Percentiles rank a stretch among this genome's conserved stretches.
Evolutionary conservation across 2,113 vertebrate species (phyloP).

Genomic region (Eolophus roseicapilla): DNA sequence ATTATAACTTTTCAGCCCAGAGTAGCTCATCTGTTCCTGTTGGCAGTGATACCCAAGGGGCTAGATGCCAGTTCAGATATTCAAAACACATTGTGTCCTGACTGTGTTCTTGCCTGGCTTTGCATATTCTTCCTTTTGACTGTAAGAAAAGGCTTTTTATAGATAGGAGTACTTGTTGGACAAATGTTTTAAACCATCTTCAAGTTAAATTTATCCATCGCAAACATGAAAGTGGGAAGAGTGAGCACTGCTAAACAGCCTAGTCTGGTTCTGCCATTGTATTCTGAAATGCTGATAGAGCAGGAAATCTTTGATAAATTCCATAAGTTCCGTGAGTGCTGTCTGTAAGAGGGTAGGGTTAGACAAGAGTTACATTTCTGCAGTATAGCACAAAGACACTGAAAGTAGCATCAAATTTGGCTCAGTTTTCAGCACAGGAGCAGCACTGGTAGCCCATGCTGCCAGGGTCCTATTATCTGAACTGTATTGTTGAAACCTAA

Average conservation of each 20-base stretch:
- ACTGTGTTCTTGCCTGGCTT: neutral
- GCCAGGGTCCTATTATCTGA: neutral
- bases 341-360: neutral
- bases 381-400: neutral
- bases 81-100: neutral
- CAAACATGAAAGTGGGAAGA: neutral
- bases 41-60: conserved; percentile 8
- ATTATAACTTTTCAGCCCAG: neutral
- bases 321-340: neutral
- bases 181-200: neutral
- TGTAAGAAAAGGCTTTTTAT: neutral
- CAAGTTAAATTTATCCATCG: neutral
- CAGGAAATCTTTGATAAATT: neutral
- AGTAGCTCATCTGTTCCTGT: conserved; percentile 31
- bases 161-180: neutral
- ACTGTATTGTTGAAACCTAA: neutral
- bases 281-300: neutral
- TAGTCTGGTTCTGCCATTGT: neutral
- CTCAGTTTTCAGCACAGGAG: neutral
- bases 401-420: neutral
- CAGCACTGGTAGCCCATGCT: neutral
- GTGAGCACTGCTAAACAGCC: neutral
- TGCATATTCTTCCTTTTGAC: neutral
- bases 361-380: accelerated
- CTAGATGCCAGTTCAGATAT: conserved; percentile 10